A percentile compares a stretch with the other conserved stretches of the same genome.
phyloP scores from a whole-genome alignment of 2,113 vertebrate species.

The Xiphias gladius region DNA sequence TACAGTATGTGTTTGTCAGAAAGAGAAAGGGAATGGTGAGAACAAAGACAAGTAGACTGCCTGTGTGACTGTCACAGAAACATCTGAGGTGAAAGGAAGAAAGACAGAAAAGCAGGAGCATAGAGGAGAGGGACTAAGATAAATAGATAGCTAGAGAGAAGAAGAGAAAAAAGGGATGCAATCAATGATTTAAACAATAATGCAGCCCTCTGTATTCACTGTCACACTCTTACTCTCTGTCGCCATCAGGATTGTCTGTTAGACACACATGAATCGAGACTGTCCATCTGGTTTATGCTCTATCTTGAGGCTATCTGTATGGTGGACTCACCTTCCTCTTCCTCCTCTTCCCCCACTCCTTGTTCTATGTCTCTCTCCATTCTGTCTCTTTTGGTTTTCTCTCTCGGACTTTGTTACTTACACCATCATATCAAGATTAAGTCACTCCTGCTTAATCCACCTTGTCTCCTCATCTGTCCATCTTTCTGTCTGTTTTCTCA shows the following conservation, averaged over 20 bases:
- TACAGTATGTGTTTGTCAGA: neutral
- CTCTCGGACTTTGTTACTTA: constrained; percentile 30
- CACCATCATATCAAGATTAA: constrained; percentile 45
- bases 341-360: constrained; percentile 27
- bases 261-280: constrained; percentile 60
- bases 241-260: constrained; percentile 77
- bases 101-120: constrained; percentile 42
- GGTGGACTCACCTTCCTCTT: constrained; percentile 34
- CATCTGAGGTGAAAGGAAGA: constrained; percentile 62
- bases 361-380: constrained; percentile 13
- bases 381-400: constrained; percentile 22
- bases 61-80: constrained; percentile 63
- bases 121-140: constrained; percentile 30
- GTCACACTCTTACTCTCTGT: constrained; percentile 83
- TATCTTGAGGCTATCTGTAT: constrained; percentile 75
- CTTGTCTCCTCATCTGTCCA: constrained; percentile 2
- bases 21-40: constrained; percentile 25
- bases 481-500: neutral
- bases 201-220: constrained; percentile 86
- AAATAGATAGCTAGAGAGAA: constrained; percentile 22
- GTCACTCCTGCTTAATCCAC: constrained; percentile 47
- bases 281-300: constrained; percentile 76
- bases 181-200: constrained; percentile 90
- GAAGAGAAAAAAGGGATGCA: constrained; percentile 66
- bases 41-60: constrained; percentile 61